Evolutionary conservation across 2,113 vertebrate species (phyloP).

Genomic region (Tapirus terrestris): DNA sequence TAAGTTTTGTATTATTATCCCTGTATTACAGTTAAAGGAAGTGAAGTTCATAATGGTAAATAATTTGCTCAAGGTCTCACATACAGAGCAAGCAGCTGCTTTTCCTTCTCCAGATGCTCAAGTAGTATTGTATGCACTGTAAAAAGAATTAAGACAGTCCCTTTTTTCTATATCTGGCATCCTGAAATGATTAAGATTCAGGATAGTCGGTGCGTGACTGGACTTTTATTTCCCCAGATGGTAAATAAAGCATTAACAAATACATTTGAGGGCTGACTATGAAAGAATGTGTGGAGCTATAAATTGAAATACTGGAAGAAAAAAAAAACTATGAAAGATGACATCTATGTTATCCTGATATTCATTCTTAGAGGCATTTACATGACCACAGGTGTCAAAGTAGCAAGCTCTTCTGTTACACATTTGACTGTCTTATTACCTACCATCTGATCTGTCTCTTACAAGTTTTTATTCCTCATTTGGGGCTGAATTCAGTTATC

Average conservation of each 20-base stretch:
- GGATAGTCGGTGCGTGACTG: neutral
- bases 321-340: neutral
- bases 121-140: neutral
- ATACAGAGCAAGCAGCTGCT: neutral
- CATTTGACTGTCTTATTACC: neutral
- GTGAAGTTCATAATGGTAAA: neutral
- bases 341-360: neutral
- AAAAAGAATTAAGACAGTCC: neutral
- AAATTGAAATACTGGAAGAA: neutral
- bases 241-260: neutral
- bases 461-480: neutral
- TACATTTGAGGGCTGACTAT: neutral
- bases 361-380: neutral
- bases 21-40: neutral
- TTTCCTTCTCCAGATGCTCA: neutral
- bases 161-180: neutral
- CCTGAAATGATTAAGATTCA: slow-evolving; percentile 27
- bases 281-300: neutral
- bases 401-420: neutral
- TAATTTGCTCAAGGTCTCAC: neutral
- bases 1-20: neutral
- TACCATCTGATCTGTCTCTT: neutral
- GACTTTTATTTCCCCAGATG: neutral
- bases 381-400: neutral
- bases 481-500: neutral